Evolutionary conservation across 2,888 invertebrate species (phyloP), one percentile per base, ranked within the genome.

Genomic region (Coelopa pilipes): DNA sequence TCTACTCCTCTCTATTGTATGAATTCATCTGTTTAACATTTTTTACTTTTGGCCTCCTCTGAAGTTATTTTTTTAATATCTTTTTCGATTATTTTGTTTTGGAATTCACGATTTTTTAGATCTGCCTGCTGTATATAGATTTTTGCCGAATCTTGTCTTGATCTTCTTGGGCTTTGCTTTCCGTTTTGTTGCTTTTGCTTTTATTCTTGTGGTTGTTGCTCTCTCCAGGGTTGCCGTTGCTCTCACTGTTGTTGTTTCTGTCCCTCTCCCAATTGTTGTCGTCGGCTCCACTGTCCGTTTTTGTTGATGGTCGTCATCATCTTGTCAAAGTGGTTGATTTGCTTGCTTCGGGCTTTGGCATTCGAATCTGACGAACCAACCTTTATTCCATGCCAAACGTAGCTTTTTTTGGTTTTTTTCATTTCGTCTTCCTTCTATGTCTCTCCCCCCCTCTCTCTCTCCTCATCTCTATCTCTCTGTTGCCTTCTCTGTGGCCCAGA

Each of bases 241-340:
- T 34, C 11, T 62, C 12, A 13, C 12, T 21, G 34, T 24, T 21
- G 34, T 34, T 62, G 12, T 62, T 62, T n/a, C n/a, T n/a, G n/a
- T n/a, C n/a, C n/a, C n/a, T n/a, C n/a, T n/a, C n/a, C n/a, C n/a
- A n/a, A n/a, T n/a, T n/a, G n/a, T n/a, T 19, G 13, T 62, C 15
- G 11, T 62, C 3, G 19, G 59, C 17, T 19, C 60, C 13, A 62
- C 46, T 57, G 55, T 12, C 46, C 46, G 59, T 21, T 49, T 15
- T 13, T 57, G 17, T 10, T 69, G 63, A 50, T 70, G 62, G 50
- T 65, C 55, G 19, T 71, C 71, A 55, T 71, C 71, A 65, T 50
- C 55, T 71, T 53, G 71, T 71, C 71, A 71, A 53, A 17, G 50
- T 53, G 45, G 49, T 55, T 63, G 71, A 63, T 71, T 45, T 71